Conservation (phyloP, 1,140 invertebrate genomes). For the Sitodiplosis mosellana region DNA sequence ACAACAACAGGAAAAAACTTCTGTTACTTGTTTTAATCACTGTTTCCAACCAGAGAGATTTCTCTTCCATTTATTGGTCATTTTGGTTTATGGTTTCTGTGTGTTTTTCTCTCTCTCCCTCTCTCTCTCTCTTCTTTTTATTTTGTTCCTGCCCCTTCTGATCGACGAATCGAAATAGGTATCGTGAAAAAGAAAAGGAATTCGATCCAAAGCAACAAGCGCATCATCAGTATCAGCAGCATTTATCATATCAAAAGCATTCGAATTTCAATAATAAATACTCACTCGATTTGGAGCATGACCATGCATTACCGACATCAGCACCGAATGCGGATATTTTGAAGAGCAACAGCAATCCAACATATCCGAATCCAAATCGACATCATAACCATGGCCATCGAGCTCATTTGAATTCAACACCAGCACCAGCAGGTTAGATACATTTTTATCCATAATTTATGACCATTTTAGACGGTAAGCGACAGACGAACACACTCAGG, state of each 20-base stretch:
- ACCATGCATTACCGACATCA: conserved; percentile 46
- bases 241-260: conserved; percentile 14
- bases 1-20: no score
- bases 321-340: conserved; percentile 49
- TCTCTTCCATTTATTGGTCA: no score
- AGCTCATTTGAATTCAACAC: conserved; percentile 18
- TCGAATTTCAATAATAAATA: conserved; percentile 28
- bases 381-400: conserved; percentile 21
- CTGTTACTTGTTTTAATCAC: no score
- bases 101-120: no score
- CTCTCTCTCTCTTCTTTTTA: no score
- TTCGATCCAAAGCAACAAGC: background rate
- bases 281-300: conserved; percentile 36
- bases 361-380: conserved; percentile 42
- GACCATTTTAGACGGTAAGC: background rate
- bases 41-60: no score
- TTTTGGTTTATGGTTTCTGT: no score
- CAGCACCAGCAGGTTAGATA: conserved; percentile 25
- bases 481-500: background rate
- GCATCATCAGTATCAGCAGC: conserved; percentile 11
- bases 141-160: background rate
- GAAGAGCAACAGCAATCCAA: conserved; percentile 47
- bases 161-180: conserved; percentile 9
- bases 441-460: background rate
- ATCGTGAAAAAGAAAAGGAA: conserved; percentile 2